These are phyloP conservation scores for Tympanoctomys barrerae DNA, from an alignment of 2,797 vertebrate species.

Conservation along the genomic window DNA sequence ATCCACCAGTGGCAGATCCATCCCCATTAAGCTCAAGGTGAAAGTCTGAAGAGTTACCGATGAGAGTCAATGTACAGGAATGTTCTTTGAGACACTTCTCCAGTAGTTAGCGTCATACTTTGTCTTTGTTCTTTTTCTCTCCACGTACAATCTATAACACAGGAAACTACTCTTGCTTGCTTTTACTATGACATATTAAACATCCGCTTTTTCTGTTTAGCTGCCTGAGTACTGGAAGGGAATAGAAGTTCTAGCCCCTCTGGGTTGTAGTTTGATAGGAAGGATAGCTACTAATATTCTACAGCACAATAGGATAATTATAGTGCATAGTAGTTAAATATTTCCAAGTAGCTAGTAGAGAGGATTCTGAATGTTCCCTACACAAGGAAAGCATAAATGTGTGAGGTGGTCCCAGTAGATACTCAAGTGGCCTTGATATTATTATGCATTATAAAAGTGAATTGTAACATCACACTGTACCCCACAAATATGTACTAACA, in stretches of 20 bases:
- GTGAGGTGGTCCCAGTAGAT: neutral
- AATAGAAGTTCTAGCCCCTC: neutral
- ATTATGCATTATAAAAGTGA: neutral
- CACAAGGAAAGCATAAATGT: neutral
- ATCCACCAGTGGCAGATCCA: neutral
- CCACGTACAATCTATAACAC: neutral
- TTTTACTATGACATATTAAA: too few relatives aligned
- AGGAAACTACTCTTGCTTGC: neutral
- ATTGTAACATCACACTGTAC: neutral
- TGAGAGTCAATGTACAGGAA: neutral
- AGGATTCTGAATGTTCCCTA: neutral
- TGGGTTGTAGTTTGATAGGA: neutral
- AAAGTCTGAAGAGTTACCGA: constrained; percentile 19
- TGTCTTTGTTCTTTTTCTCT: neutral
- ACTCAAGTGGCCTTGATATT: neutral
- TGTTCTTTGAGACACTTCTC: neutral
- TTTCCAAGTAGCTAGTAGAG: neutral
- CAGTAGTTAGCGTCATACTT: neutral
- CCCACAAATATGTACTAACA: neutral
- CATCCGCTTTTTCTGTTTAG: neutral
- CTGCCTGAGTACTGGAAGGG: neutral
- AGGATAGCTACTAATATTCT: neutral
- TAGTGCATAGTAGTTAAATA: neutral
- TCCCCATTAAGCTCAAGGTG: neutral
- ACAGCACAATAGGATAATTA: neutral